Base-by-base conservation (phyloP, 2,888 invertebrate species). In the Drosophila merina region DNA sequence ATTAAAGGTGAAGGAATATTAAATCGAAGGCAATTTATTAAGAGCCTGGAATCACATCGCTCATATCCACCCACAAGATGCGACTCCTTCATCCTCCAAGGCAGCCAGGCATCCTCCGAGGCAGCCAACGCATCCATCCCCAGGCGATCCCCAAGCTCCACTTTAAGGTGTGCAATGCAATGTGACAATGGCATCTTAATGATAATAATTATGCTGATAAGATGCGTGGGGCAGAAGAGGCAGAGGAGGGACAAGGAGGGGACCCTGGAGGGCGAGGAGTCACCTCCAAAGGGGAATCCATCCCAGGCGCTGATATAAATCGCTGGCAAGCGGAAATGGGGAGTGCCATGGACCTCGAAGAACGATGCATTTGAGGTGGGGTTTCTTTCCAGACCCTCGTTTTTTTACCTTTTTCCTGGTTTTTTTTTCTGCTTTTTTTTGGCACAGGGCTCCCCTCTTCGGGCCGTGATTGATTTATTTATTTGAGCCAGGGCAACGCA, bases 391-490 rank as follows among this genome's bases (percentile, higher is more conserved):
- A 49, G 30, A 30, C 52, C 48, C 40, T 51, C 30, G 20, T 31
- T 12, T 40, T 10, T 45, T 12, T 14, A 3, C 14, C 3, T 12
- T 40, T 40, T 20, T 36, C n/a, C 36, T 36, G 36, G 8, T n/a
- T 40, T 14, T 42, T 14, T 20, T 42, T 14, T 40, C n/a, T 14
- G 5, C 5, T 14, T 14, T 14, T 8, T 42, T 42, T 42, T 42
- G 20, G 40, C 40, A 44, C 9, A 44, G 25, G 44, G 42, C 48
- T 45, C 33, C 45, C 40, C 33, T 48, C 47, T 44, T n/a, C 31
- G 59, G 67, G 72, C 69, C 74, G 77, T 88, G 88, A 88, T 88
- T 88, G 88, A 88, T 88, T 87, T 86, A 88, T 88, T 88, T 88
- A 79, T 86, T 86, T 83, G 76, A 75, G 68, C 63, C 74, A 59